Conservation (phyloP, 64 coral and sea anemone genomes). For the Pocillopora damicornis region DNA sequence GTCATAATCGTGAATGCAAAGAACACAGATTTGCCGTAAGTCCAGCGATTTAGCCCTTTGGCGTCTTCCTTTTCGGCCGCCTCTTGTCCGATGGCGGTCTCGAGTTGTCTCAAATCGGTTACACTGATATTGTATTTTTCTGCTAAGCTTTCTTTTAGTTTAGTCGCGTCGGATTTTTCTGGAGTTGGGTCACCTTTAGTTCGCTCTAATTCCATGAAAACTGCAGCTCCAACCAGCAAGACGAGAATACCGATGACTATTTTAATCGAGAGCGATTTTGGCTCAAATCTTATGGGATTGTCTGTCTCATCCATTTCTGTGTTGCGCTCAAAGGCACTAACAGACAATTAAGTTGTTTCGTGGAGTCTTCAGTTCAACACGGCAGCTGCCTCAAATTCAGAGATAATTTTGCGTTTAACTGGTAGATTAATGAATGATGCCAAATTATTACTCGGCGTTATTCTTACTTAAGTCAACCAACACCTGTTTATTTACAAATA, state of each 20-base stretch:
- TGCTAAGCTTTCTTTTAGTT: slow-evolving; percentile 38
- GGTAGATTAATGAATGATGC: neutral
- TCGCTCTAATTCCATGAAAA: slow-evolving; percentile 81
- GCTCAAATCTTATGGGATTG: slow-evolving; percentile 57
- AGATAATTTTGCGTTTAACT: neutral
- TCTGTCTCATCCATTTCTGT: slow-evolving; percentile 27
- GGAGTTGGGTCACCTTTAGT: neutral
- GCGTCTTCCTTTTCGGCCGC: neutral
- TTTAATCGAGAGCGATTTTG: slow-evolving; percentile 71
- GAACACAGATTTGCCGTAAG: slow-evolving; percentile 86
- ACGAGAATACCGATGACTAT: slow-evolving; percentile 56
- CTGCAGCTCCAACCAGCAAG: slow-evolving; percentile 64
- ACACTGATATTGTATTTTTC: slow-evolving; percentile 62
- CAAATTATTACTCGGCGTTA: neutral
- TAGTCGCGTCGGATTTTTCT: slow-evolving; percentile 1
- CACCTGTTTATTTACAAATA: slow-evolving; percentile 13
- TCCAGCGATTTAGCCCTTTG: slow-evolving; percentile 55
- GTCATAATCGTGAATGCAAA: slow-evolving; percentile 92
- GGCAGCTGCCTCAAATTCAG: neutral
- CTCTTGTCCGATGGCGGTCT: slow-evolving; percentile 34
- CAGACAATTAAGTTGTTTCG: neutral
- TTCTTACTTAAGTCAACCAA: neutral
- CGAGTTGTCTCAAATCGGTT: slow-evolving; percentile 41
- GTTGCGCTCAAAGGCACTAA: neutral
- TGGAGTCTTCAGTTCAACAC: neutral